Conservation (phyloP, 2,888 invertebrate genomes). For the Lepidochrysops patricia region DNA sequence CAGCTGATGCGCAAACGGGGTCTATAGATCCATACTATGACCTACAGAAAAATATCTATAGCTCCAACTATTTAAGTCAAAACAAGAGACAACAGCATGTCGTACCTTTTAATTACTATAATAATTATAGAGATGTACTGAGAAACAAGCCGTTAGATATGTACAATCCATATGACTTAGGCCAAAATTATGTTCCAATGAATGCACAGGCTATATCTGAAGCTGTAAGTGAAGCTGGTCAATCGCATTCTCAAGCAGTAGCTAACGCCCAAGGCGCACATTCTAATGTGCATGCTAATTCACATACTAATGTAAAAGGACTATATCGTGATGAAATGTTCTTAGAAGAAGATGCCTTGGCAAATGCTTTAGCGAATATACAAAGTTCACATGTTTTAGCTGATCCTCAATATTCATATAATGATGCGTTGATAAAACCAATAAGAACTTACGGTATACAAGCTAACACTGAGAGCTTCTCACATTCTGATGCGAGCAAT, state of each 20-base stretch:
- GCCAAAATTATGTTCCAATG: background rate
- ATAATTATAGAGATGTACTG: background rate
- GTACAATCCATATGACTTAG: background rate
- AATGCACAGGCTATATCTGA: constrained; percentile 6
- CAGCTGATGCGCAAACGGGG: background rate
- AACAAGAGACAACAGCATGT: background rate
- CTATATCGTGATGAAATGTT: background rate
- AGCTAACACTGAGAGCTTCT: background rate
- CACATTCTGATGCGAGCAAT: background rate
- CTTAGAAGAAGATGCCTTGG: background rate
- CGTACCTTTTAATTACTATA: background rate
- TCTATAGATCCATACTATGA: background rate
- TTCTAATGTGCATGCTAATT: constrained; percentile 11
- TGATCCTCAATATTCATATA: background rate
- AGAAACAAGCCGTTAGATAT: background rate
- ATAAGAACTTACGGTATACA: background rate
- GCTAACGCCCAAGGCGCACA: background rate
- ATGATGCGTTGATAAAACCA: background rate
- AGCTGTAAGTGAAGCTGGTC: background rate
- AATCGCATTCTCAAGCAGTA: constrained; percentile 14
- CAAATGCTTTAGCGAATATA: constrained; percentile 15
- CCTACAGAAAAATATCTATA: background rate
- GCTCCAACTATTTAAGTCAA: background rate
- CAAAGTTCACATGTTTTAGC: background rate
- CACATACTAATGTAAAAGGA: background rate